These are phyloP conservation scores for Gymnopithys bicolor DNA, from an alignment of 2,797 vertebrate species.

Conservation along the genomic window DNA sequence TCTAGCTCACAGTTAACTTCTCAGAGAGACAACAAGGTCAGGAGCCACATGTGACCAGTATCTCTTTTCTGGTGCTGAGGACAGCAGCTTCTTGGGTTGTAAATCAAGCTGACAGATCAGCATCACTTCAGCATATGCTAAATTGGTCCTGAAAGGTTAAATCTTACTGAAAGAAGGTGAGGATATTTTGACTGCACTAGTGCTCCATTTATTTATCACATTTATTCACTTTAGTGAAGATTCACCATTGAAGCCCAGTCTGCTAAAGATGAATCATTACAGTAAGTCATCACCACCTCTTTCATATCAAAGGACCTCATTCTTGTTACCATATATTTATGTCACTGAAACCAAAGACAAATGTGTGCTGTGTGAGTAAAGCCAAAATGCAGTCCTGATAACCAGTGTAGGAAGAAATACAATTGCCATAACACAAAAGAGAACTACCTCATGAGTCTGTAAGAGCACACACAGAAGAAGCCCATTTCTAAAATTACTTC, in stretches of 20 bases:
- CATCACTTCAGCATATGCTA: neutral
- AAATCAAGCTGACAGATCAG: neutral
- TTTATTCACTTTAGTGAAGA: neutral
- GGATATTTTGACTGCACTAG: neutral
- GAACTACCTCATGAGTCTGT: neutral
- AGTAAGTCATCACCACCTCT: neutral
- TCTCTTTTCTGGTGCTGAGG: neutral
- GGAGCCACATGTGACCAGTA: neutral
- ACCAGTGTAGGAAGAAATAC: neutral
- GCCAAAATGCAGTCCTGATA: neutral
- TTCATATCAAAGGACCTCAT: neutral
- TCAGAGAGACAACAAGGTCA: neutral
- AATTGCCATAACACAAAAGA: neutral
- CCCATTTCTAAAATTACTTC: neutral
- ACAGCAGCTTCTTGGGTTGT: neutral
- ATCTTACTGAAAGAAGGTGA: neutral
- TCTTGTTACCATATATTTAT: neutral
- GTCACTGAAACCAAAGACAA: neutral
- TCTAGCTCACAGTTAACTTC: neutral
- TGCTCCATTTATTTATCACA: neutral
- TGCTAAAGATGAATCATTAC: neutral
- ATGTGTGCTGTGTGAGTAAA: neutral
- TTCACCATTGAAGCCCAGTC: neutral
- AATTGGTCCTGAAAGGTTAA: neutral
- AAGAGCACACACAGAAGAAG: neutral